Conservation (phyloP, 2,797 vertebrate genomes). For the Columba guinea region DNA sequence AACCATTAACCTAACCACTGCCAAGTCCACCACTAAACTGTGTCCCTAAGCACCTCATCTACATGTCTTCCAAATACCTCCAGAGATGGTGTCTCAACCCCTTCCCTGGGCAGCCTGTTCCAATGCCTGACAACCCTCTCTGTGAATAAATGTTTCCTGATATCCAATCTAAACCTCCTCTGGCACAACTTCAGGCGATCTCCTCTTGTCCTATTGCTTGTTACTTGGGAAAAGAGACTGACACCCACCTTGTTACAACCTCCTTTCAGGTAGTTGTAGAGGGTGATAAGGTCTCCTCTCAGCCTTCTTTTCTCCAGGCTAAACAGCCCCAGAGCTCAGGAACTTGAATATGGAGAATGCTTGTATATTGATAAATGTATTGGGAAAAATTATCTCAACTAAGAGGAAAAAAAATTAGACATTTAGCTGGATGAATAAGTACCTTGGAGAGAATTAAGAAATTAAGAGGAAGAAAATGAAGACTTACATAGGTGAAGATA, state of each 20-base stretch:
- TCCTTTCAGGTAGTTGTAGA: not conserved
- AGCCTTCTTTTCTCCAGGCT: not conserved
- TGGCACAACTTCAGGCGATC: not conserved
- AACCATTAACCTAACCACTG: not conserved
- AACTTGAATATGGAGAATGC: not conserved
- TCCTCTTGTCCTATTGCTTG: not conserved
- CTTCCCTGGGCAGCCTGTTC: not conserved
- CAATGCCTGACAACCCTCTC: not conserved
- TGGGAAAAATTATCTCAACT: not conserved
- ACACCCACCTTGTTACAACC: accelerated
- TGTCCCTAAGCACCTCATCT: not conserved
- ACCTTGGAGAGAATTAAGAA: not conserved
- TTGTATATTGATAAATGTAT: not conserved
- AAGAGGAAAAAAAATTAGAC: not conserved
- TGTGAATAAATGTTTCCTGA: not conserved
- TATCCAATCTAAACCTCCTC: not conserved
- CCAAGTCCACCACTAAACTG: not conserved
- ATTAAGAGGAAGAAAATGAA: not conserved
- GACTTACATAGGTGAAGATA: not conserved
- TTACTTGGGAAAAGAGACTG: not conserved
- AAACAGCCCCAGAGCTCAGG: not conserved
- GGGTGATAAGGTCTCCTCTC: not conserved
- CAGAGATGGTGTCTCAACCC: not conserved
- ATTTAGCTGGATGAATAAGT: not conserved
- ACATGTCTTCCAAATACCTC: not conserved